Base-by-base conservation (phyloP, 2,797 vertebrate genomes). In the Tarsius wallacei region DNA sequence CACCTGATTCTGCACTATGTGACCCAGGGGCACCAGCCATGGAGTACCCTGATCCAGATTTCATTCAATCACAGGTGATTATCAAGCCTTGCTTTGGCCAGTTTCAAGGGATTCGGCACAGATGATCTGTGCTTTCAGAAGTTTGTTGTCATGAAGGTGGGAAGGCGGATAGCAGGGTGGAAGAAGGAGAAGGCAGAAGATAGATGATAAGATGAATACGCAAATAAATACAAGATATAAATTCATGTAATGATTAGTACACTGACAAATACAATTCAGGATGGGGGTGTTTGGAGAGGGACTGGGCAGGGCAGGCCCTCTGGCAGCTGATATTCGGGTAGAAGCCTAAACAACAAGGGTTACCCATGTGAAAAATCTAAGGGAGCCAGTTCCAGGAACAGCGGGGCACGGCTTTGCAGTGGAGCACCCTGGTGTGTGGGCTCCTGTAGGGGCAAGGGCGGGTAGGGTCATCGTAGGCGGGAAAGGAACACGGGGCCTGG, bases 41-140 rank as follows among this genome's bases (percentile, higher is more conserved):
- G 74, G 76, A 64, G 64, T 90, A 73, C 51, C 55, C 33, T 26
- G 26, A 22, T 49, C 61, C 85, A 94, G 85, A 59, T 90, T 84
- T 87, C 81, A 49, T 5, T 31, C 61, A 95, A 22, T 92, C 84
- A 88, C 15, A 61, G 53, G 4, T 78, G 73, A 63, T 57, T 83
- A 53, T 66, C 5, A 8, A 94, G 82, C 8, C 22, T 73, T 74
- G 4, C 63, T 26, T 5, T 42, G 74, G 89, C 53, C 24, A 64
- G 17, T 17, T 36, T 71, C 22, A n/a, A n/a, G 7, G 51, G 31
- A 70, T 64, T 70, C 33, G 7, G 47, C 13, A 31, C 76, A 33
- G 61, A 63, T 13, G 17, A 77, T n/a, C 53, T 22, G 15, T 36
- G 49, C 28, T 66, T 83, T 84, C 71, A 61, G 26, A 87, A 86